Evolutionary conservation across 2,797 vertebrate genomes (phyloP).

Genomic region (Potorous gilbertii): DNA sequence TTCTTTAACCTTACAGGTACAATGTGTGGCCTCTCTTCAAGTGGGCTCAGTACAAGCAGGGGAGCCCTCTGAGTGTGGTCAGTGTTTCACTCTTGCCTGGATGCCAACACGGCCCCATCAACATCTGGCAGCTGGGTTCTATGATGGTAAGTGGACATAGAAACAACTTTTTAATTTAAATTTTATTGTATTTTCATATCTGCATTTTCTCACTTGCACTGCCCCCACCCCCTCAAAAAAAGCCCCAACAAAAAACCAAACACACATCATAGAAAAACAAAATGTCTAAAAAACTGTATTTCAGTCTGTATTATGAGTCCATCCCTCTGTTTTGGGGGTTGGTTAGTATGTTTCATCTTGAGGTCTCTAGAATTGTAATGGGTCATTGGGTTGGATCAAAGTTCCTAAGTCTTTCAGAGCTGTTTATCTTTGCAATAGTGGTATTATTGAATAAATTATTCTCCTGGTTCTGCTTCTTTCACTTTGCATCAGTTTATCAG

Average conservation of each 20-base stretch:
- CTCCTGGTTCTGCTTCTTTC: background rate
- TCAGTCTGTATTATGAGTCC: background rate
- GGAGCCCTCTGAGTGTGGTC: conserved; percentile 85
- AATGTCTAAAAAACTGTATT: background rate
- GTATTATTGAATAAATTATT: background rate
- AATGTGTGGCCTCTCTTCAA: conserved; percentile 87
- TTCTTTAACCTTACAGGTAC: conserved; percentile 83
- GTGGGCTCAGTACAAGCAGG: conserved; percentile 91
- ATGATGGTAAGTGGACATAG: conserved; percentile 88
- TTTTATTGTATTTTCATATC: background rate
- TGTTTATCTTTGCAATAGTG: background rate
- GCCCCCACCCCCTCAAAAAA: too few relatives aligned
- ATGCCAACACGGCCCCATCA: conserved; percentile 92
- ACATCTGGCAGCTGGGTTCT: conserved; percentile 93
- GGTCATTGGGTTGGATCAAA: background rate
- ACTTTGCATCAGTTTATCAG: background rate
- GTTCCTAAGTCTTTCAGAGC: background rate
- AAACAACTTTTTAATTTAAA: background rate
- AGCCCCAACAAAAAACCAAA: too few relatives aligned
- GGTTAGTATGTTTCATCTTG: background rate
- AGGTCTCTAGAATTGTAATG: background rate
- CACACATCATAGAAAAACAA: background rate
- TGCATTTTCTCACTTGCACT: background rate
- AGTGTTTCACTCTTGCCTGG: conserved; percentile 95
- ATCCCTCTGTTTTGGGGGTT: background rate